Conservation (phyloP, 2,888 invertebrate genomes). For the Standfussiana lucernea region DNA sequence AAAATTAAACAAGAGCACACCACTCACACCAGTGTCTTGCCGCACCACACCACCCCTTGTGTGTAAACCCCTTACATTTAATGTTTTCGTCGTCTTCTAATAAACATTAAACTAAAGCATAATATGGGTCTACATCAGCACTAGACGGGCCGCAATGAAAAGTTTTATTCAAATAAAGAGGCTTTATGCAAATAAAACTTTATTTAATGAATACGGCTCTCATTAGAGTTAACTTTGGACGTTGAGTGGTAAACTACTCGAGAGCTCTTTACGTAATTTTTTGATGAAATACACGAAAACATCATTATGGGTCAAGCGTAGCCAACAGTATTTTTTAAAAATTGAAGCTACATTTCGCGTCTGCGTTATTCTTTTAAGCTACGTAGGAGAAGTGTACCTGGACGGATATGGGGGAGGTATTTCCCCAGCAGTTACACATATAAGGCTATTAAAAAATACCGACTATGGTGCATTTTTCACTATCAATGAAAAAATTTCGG, state of each 20-base stretch:
- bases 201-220: slow-evolving; percentile 57
- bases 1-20: not conserved
- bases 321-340: not conserved
- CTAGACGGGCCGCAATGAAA: slow-evolving; percentile 46
- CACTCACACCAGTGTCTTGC: too few relatives aligned
- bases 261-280: slow-evolving; percentile 20
- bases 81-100: slow-evolving; percentile 7
- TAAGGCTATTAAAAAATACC: too few relatives aligned
- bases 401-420: too few relatives aligned
- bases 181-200: slow-evolving; percentile 48
- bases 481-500: too few relatives aligned
- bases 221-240: slow-evolving; percentile 48
- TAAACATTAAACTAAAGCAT: slow-evolving; percentile 38
- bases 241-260: slow-evolving; percentile 18
- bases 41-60: not conserved
- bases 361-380: too few relatives aligned
- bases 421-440: too few relatives aligned
- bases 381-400: too few relatives aligned
- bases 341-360: too few relatives aligned
- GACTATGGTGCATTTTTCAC: too few relatives aligned
- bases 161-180: slow-evolving; percentile 44
- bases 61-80: not conserved
- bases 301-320: slow-evolving; percentile 24
- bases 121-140: slow-evolving; percentile 26
- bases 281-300: slow-evolving; percentile 37